A percentile compares a stretch with the other conserved stretches of the same genome.
Conservation (phyloP, 2,113 vertebrate species). For the Cygnus buccinator region DNA sequence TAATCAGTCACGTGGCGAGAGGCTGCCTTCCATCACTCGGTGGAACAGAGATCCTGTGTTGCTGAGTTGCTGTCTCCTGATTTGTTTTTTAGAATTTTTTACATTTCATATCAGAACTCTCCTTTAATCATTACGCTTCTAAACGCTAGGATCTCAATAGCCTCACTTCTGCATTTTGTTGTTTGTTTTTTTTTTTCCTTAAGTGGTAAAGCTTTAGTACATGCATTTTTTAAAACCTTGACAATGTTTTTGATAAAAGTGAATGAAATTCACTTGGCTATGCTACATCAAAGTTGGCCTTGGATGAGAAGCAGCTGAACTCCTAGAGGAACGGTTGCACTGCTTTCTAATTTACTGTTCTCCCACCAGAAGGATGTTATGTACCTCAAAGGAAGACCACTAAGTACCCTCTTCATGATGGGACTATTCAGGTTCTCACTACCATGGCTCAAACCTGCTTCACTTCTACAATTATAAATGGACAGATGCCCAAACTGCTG, state of each 20-base stretch:
- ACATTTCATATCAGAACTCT: background rate
- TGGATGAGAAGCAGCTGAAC: background rate
- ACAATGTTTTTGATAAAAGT: background rate
- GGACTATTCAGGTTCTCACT: background rate
- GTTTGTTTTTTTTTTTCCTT: background rate
- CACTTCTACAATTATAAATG: background rate
- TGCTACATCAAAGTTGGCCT: background rate
- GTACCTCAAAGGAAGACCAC: background rate
- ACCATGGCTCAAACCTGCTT: background rate
- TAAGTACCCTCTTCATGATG: background rate
- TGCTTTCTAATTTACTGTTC: background rate
- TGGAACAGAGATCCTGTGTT: background rate
- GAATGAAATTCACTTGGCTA: background rate
- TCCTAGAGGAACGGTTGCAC: background rate
- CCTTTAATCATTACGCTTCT: background rate
- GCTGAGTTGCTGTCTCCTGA: background rate
- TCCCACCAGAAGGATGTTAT: background rate
- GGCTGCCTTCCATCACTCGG: background rate
- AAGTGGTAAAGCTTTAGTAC: background rate
- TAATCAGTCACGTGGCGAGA: background rate
- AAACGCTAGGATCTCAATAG: background rate
- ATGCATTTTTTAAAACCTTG: background rate
- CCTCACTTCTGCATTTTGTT: background rate
- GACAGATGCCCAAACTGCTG: background rate
- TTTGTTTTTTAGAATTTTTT: background rate